Base-by-base conservation (phyloP, 1,140 invertebrate species). In the Ganaspis sp. region DNA sequence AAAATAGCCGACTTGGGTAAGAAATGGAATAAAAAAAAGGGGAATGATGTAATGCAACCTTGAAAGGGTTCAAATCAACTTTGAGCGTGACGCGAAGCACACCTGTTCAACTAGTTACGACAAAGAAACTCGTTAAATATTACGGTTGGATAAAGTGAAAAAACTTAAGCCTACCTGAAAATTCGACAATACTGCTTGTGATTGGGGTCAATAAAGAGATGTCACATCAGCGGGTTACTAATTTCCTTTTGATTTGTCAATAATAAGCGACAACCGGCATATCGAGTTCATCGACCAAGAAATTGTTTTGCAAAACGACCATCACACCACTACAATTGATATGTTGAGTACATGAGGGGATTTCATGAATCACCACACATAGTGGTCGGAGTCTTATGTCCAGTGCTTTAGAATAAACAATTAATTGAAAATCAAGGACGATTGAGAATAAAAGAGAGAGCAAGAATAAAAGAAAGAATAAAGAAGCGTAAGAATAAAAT, bases 241-340 rank as follows among this genome's bases (percentile, higher is more conserved):
- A 54, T 11, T 54, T 54, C 3, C 19, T 54, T 54, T 19, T 9
- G 2, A 34, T 34, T 54, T 54, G 21, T 54, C 19, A 54, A 54
- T 54, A 54, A 54, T 23, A 26, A 54, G 21, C 21, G 21, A 15
- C 54, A 23, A 0, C 21, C 19, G 23, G 54, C 72, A 73, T 74
- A 73, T 64, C 37, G 45, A 53, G 79, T 83, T 83, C 81, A 77
- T 83, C 78, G 81, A 72, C 79, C 81, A 75, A 77, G 23, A 74
- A 80, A 83, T 81, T 79, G 76, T 81, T 79, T 79, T 79, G 76
- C 79, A 78, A 79, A 83, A 78, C 74, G 74, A 80, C 69, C 72
- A 75, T 75, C 78, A n/a, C 21, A 64, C 9, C 12, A 21, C 49
- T 21, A 64, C 11, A 29, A 26, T 64, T 64, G 54, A 64, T 64